Evolutionary conservation across 2,888 invertebrate genomes (phyloP).

Genomic region (Phymatocera aterrima): DNA sequence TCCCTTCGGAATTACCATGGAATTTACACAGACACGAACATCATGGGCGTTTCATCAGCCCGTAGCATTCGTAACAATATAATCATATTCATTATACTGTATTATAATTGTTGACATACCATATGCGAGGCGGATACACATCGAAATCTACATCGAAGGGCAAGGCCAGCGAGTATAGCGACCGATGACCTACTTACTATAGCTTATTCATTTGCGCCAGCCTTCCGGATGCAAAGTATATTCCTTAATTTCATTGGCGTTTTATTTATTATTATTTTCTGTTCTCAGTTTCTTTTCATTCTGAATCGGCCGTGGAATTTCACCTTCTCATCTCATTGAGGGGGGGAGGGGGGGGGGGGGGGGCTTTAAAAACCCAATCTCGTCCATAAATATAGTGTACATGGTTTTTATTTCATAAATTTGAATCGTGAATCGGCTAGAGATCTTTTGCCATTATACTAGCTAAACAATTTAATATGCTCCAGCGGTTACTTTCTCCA

Average conservation of each 20-base stretch:
- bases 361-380: too few relatives aligned
- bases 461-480: slow-evolving; percentile 14
- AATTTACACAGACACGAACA: background rate
- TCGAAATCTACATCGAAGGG: background rate
- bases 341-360: too few relatives aligned
- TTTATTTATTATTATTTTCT: background rate
- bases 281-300: background rate
- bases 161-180: background rate
- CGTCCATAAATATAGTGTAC: too few relatives aligned
- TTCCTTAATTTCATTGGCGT: background rate
- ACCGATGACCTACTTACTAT: slow-evolving; percentile 25
- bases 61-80: too few relatives aligned
- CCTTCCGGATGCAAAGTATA: background rate
- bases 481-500: slow-evolving; percentile 29
- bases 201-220: background rate
- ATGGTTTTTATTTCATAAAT: too few relatives aligned
- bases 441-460: background rate
- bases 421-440: background rate
- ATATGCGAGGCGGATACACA: background rate
- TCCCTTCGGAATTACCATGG: background rate
- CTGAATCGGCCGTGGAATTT: background rate
- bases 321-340: too few relatives aligned
- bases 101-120: slow-evolving; percentile 1
- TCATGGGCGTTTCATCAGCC: background rate
- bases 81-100: too few relatives aligned